A percentile compares a stretch with the other conserved stretches of the same genome.
phyloP scores from a whole-genome alignment of 2,797 vertebrate genomes.

The Eulemur coronatus region DNA sequence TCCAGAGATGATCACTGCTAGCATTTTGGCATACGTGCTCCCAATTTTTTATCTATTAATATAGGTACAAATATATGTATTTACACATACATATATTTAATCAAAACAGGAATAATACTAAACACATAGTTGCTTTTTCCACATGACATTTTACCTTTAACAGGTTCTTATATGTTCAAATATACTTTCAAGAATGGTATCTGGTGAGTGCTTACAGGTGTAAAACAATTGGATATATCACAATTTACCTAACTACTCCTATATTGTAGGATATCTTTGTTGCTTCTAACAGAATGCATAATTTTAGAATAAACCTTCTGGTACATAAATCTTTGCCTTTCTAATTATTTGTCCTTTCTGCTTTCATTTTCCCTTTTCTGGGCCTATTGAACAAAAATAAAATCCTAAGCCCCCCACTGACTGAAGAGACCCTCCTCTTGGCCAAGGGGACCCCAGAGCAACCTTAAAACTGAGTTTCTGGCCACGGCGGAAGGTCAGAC shows the following conservation, averaged over 20 bases:
- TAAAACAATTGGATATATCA: background rate
- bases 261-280: background rate
- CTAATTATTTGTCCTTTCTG: background rate
- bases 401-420: too few species aligned
- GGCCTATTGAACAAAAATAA: too few species aligned
- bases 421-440: too few species aligned
- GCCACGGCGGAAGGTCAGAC: too few species aligned
- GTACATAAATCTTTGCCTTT: background rate
- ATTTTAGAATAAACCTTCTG: constrained; percentile 2
- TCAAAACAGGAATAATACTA: background rate
- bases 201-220: background rate
- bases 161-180: background rate
- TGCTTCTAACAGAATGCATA: background rate
- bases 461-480: too few species aligned
- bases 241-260: background rate
- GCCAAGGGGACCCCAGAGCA: too few species aligned
- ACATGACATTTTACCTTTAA: constrained; percentile 11
- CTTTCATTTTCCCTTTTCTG: constrained; percentile 29
- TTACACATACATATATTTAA: background rate
- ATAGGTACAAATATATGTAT: background rate
- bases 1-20: background rate
- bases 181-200: background rate
- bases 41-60: background rate
- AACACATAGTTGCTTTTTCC: background rate
- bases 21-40: background rate